phyloP scores from a whole-genome alignment of 1,140 invertebrate genomes.

The Caenorhabditis latens region DNA sequence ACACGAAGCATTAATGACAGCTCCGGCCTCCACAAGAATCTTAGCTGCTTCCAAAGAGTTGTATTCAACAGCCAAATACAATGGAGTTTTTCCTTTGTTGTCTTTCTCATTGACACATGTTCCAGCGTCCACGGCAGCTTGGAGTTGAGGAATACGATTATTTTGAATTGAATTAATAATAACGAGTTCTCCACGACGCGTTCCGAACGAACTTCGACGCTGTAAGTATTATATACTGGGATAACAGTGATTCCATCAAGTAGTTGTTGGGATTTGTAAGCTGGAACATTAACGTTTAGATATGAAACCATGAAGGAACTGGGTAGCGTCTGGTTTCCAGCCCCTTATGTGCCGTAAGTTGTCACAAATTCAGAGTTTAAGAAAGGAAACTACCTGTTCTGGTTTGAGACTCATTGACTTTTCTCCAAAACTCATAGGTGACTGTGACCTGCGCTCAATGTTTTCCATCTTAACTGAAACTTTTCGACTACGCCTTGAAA shows the following conservation, averaged over 20 bases:
- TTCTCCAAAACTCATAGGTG: conserved; percentile 31
- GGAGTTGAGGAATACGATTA: conserved; percentile 34
- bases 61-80: background rate
- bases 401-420: conserved; percentile 31
- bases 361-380: background rate
- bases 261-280: no score
- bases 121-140: conserved; percentile 27
- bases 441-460: background rate
- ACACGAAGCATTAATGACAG: conserved; percentile 24
- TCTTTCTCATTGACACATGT: conserved; percentile 44
- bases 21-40: conserved; percentile 24
- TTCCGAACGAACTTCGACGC: conserved; percentile 23
- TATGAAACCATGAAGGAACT: no score
- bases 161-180: conserved; percentile 31
- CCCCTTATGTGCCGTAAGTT: no score
- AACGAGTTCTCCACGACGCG: conserved; percentile 10
- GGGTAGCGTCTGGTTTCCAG: no score
- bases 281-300: no score
- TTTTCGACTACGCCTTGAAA: background rate
- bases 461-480: background rate
- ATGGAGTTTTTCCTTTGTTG: conserved; percentile 15
- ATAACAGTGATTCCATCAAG: no score
- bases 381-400: background rate
- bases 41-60: conserved; percentile 11
- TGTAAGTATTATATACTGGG: background rate